Evolutionary conservation across 1,140 invertebrate genomes (phyloP).

Genomic region (Neodiprion pinetum): DNA sequence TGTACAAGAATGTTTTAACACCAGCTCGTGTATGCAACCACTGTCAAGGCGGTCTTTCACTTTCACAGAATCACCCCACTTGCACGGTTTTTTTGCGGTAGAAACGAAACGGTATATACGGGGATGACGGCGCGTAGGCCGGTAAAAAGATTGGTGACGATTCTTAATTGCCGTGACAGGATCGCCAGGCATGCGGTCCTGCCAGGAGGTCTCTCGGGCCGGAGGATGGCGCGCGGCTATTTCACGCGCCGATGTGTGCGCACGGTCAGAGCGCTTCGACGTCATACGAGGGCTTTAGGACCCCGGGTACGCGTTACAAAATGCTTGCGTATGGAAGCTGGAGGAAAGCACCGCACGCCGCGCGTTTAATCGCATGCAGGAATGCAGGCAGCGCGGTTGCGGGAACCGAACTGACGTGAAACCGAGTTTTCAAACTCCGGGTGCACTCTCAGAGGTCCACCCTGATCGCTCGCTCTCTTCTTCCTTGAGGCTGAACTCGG

Average conservation of each 20-base stretch:
- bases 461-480: conserved; percentile 20
- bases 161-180: not conserved
- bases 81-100: not conserved
- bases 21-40: not conserved
- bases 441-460: conserved; percentile 22
- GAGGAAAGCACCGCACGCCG: not conserved
- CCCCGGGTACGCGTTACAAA: no score
- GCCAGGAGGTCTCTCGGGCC: not conserved
- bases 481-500: conserved; percentile 26
- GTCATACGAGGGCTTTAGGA: no score
- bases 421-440: conserved; percentile 48
- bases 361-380: conserved; percentile 58
- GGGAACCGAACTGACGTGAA: conserved; percentile 34
- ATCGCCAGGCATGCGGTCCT: conserved; percentile 5
- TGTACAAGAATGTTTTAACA: no score
- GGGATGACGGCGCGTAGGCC: not conserved
- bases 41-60: not conserved
- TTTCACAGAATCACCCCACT: not conserved
- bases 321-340: no score
- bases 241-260: not conserved
- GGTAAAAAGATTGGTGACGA: not conserved
- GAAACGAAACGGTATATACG: not conserved
- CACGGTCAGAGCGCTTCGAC: not conserved
- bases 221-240: not conserved
- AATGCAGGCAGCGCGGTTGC: conserved; percentile 52